Percentiles rank a stretch among this genome's conserved stretches.
These are phyloP conservation scores for Harpalus rufipes DNA, from an alignment of 2,888 invertebrate species.

Conservation along the genomic window DNA sequence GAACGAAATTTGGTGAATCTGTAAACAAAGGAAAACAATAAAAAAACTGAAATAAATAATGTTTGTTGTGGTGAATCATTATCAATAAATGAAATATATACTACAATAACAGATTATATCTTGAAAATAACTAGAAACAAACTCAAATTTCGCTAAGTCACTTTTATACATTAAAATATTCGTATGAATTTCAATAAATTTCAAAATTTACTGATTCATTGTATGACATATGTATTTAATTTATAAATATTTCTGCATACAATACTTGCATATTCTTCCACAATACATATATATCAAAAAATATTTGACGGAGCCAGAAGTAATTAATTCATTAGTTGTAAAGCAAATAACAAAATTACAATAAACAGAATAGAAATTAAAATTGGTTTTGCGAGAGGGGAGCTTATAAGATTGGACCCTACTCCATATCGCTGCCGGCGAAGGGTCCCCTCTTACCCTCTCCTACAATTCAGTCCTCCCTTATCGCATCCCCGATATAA, in stretches of 20 bases:
- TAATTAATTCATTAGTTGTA: conserved; percentile 25
- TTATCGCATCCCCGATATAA: conserved; percentile 70
- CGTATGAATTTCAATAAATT: too few species aligned
- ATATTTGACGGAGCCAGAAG: neutral
- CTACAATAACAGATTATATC: too few species aligned
- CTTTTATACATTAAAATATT: too few species aligned
- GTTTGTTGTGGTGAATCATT: too few species aligned
- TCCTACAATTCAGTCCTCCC: conserved; percentile 9
- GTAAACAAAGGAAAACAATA: too few species aligned
- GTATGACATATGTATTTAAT: too few species aligned
- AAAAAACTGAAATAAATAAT: too few species aligned
- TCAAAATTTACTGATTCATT: too few species aligned
- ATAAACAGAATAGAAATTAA: conserved; percentile 45
- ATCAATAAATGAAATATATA: too few species aligned
- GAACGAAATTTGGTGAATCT: too few species aligned
- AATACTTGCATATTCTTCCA: neutral
- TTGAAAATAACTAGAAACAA: too few species aligned
- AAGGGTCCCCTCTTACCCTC: conserved; percentile 25
- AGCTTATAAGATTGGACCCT: conserved; percentile 18
- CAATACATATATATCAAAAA: neutral
- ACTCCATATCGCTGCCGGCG: conserved; percentile 7
- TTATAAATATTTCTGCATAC: neutral
- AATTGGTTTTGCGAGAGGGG: conserved; percentile 18
- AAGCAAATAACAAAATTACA: conserved; percentile 44
- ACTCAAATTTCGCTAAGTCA: too few species aligned